phyloP scores from a whole-genome alignment of 2,797 vertebrate species.

The Spea hammondii region DNA sequence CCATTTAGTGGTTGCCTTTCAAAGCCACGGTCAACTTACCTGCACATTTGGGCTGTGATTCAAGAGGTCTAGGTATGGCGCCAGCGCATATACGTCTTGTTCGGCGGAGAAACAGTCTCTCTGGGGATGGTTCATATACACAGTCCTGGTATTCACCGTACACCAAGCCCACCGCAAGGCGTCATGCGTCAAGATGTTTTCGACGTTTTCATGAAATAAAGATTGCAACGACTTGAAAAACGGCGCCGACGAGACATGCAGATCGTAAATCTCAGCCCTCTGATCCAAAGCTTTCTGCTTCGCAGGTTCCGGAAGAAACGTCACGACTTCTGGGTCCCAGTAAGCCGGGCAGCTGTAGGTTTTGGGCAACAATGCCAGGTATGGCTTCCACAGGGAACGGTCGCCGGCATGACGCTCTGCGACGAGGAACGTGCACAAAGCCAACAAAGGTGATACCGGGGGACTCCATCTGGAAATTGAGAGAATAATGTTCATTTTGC shows the following conservation, averaged over 20 bases:
- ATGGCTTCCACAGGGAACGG: conserved; percentile 82
- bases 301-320: conserved; percentile 71
- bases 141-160: conserved; percentile 87
- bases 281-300: conserved; percentile 72
- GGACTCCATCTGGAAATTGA: conserved; percentile 77
- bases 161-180: conserved; percentile 92
- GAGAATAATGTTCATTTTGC: neutral
- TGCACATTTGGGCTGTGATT: conserved; percentile 86
- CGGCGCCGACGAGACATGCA: conserved; percentile 67
- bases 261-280: conserved; percentile 64
- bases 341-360: conserved; percentile 82
- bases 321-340: conserved; percentile 65
- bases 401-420: conserved; percentile 75
- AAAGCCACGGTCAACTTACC: conserved; percentile 65
- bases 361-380: conserved; percentile 80
- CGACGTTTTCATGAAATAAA: conserved; percentile 70
- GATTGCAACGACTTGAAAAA: conserved; percentile 85
- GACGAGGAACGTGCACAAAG: conserved; percentile 84
- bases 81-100: conserved; percentile 80
- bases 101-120: conserved; percentile 72
- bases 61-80: conserved; percentile 89
- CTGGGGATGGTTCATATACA: conserved; percentile 76
- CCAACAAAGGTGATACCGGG: conserved; percentile 77
- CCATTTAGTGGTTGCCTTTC: neutral
- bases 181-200: conserved; percentile 72